phyloP scores from a whole-genome alignment of 2,888 invertebrate species.

The Tachina fera region DNA sequence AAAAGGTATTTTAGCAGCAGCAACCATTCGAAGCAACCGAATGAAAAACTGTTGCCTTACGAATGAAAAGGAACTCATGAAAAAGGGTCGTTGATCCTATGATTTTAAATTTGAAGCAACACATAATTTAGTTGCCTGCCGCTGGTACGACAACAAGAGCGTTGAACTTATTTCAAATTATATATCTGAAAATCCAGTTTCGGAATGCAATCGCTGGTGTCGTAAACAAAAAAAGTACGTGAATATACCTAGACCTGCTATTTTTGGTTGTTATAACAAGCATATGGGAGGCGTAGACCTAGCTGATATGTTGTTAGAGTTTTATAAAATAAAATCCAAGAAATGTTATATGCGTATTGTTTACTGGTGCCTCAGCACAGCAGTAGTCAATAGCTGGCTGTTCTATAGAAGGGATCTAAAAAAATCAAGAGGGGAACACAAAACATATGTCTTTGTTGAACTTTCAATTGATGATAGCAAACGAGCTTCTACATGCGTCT shows the following conservation, averaged over 20 bases:
- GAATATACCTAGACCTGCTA: too few species aligned
- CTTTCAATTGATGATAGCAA: slow-evolving; percentile 47
- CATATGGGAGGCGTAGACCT: too few species aligned
- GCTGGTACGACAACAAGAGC: slow-evolving; percentile 67
- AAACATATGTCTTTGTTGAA: slow-evolving; percentile 46
- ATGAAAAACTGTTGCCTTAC: too few species aligned
- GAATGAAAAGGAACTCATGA: slow-evolving; percentile 57
- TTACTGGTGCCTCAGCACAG: background rate
- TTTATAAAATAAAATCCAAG: background rate
- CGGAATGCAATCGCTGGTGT: slow-evolving; percentile 48
- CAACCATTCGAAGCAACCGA: background rate
- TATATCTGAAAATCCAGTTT: slow-evolving; percentile 55
- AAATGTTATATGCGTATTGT: slow-evolving; percentile 18
- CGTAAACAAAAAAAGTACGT: too few species aligned
- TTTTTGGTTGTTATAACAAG: too few species aligned
- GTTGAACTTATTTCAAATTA: slow-evolving; percentile 54
- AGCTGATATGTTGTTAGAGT: background rate
- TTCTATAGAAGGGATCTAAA: slow-evolving; percentile 18
- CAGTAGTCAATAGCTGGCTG: slow-evolving; percentile 11
- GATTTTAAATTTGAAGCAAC: slow-evolving; percentile 68
- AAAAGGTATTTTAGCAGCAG: too few species aligned
- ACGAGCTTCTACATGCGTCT: slow-evolving; percentile 43
- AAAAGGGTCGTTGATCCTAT: slow-evolving; percentile 64
- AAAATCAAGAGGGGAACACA: slow-evolving; percentile 25
- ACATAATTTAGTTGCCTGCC: slow-evolving; percentile 67